Evolutionary conservation across 1,140 invertebrate genomes (phyloP).

Genomic region (Drosophila bipectinata): DNA sequence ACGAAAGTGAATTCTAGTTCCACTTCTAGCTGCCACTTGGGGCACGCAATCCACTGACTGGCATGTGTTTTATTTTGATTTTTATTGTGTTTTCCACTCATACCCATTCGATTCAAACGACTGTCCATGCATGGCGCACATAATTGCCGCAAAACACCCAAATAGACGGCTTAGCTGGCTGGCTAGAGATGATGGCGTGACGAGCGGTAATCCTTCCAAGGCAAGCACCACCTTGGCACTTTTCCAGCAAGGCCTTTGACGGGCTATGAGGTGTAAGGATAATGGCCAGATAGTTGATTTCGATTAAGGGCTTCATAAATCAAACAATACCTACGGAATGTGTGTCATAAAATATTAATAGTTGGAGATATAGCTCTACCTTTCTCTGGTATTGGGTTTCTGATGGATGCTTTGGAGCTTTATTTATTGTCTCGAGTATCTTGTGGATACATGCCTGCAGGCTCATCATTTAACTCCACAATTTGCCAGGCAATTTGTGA

Average conservation of each 20-base stretch:
- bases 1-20: slow-evolving; percentile 69
- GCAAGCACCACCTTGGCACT: slow-evolving; percentile 33
- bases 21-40: slow-evolving; percentile 17
- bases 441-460: slow-evolving; percentile 16
- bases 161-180: slow-evolving; percentile 10
- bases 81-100: slow-evolving; percentile 39
- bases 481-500: slow-evolving; percentile 46
- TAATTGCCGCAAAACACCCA: slow-evolving; percentile 41
- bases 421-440: neutral
- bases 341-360: neutral
- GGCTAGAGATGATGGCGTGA: slow-evolving; percentile 44
- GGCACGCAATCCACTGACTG: neutral
- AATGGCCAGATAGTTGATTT: slow-evolving; percentile 14
- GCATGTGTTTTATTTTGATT: slow-evolving; percentile 13
- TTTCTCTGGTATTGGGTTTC: slow-evolving; percentile 13
- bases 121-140: slow-evolving; percentile 47
- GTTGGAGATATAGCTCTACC: neutral
- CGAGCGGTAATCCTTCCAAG: slow-evolving; percentile 44
- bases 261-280: slow-evolving; percentile 24
- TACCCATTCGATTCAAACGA: slow-evolving; percentile 10
- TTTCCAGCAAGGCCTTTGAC: slow-evolving; percentile 20
- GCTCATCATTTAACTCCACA: slow-evolving; percentile 23
- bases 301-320: slow-evolving; percentile 17
- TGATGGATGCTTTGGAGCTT: slow-evolving; percentile 5
- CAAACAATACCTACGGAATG: neutral